A percentile compares a stretch with the other conserved stretches of the same genome.
Conservation (phyloP, 2,113 vertebrate genomes). For the Planiliza haematocheilus region DNA sequence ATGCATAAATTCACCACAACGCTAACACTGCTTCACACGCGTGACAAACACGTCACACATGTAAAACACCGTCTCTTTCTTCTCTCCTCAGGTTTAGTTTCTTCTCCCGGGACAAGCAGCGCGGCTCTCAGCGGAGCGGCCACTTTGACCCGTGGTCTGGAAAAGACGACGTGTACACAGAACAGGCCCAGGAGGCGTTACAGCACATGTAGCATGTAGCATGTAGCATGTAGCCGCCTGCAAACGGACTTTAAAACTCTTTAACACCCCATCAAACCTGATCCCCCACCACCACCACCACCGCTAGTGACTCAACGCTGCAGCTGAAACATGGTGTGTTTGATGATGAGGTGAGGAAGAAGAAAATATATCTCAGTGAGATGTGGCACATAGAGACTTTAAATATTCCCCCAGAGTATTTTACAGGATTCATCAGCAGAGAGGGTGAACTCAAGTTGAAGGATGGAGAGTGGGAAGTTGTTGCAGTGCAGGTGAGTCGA, state of each 20-base stretch:
- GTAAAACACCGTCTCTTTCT: neutral
- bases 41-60: neutral
- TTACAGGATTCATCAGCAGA: neutral
- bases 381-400: constrained; percentile 4
- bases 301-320: constrained; percentile 27
- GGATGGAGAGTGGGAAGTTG: constrained; percentile 40
- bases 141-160: constrained; percentile 87
- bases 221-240: neutral
- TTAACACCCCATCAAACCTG: constrained; percentile 23
- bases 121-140: constrained; percentile 81
- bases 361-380: neutral
- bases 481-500: neutral
- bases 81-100: constrained; percentile 93
- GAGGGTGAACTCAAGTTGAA: constrained; percentile 9
- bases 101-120: constrained; percentile 95
- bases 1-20: constrained; percentile 1
- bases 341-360: constrained; percentile 21
- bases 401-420: too few relatives aligned
- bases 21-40: constrained; percentile 27
- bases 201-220: constrained; percentile 90
- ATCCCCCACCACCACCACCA: neutral
- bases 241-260: constrained; percentile 10
- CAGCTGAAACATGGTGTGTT: constrained; percentile 1
- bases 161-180: constrained; percentile 89
- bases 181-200: constrained; percentile 95